Conservation (phyloP, 2,888 invertebrate genomes). For the Heliothis peltigera region DNA sequence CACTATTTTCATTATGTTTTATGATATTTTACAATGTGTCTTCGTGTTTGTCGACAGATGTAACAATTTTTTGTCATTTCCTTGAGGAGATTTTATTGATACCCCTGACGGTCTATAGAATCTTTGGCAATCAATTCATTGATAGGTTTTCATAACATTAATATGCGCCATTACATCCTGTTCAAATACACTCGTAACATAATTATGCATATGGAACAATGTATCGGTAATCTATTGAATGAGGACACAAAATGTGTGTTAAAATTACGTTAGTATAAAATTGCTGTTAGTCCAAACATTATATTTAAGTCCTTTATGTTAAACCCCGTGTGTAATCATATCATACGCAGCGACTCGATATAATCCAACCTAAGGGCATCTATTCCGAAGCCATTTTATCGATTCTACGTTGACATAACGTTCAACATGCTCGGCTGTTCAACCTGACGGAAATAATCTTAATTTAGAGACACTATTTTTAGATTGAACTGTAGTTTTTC, state of each 20-base stretch:
- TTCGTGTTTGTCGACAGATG: no score
- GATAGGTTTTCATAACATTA: no score
- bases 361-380: slow-evolving; percentile 29
- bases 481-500: slow-evolving; percentile 48
- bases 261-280: not conserved
- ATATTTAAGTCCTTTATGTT: not conserved
- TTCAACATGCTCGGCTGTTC: slow-evolving; percentile 55
- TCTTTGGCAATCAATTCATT: no score
- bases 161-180: no score
- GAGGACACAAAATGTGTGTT: not conserved
- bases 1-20: slow-evolving; percentile 20
- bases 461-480: slow-evolving; percentile 59
- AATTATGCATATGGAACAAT: no score
- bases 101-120: no score
- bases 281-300: not conserved
- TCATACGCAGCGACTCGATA: not conserved
- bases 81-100: no score
- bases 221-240: not conserved
- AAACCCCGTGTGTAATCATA: slow-evolving; percentile 5
- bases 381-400: slow-evolving; percentile 34
- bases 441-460: slow-evolving; percentile 62
- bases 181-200: no score
- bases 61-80: no score
- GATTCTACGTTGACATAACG: slow-evolving; percentile 55
- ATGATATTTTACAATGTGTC: not conserved